Percentiles rank a stretch among this genome's conserved stretches.
These are phyloP conservation scores for Tetropium fuscum DNA, from an alignment of 2,888 invertebrate species.

Conservation along the genomic window DNA sequence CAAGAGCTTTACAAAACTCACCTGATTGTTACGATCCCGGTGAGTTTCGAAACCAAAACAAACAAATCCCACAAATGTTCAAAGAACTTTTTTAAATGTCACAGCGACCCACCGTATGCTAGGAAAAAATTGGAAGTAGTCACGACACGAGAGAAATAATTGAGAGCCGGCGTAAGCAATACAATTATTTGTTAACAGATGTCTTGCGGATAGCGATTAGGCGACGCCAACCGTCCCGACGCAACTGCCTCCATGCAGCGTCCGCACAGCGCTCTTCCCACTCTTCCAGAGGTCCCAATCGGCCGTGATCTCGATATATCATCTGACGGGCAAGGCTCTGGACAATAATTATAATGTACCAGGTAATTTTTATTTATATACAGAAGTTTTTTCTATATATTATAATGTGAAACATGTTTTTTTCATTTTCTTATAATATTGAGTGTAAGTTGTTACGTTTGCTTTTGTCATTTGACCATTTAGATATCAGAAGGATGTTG, in stretches of 20 bases:
- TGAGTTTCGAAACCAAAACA: neutral
- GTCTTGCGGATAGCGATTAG: slow-evolving; percentile 9
- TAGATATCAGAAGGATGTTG: too few species aligned
- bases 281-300: neutral
- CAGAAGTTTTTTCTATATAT: too few species aligned
- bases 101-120: neutral
- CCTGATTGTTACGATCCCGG: neutral
- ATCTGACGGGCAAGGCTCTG: neutral
- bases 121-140: neutral
- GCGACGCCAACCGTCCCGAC: slow-evolving; percentile 22
- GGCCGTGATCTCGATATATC: slow-evolving; percentile 4
- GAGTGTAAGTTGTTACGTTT: too few species aligned
- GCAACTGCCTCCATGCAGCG: slow-evolving; percentile 22
- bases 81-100: slow-evolving; percentile 2
- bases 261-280: slow-evolving; percentile 16
- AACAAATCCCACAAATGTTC: neutral
- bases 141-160: neutral
- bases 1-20: neutral
- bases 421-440: too few species aligned
- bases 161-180: neutral
- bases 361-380: too few species aligned
- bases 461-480: too few species aligned
- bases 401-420: too few species aligned
- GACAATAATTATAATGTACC: neutral
- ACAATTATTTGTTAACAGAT: neutral